Percentiles rank a stretch among this genome's conserved stretches.
Conservation (phyloP, 2,888 invertebrate species). For the Acrobasis suavella region DNA sequence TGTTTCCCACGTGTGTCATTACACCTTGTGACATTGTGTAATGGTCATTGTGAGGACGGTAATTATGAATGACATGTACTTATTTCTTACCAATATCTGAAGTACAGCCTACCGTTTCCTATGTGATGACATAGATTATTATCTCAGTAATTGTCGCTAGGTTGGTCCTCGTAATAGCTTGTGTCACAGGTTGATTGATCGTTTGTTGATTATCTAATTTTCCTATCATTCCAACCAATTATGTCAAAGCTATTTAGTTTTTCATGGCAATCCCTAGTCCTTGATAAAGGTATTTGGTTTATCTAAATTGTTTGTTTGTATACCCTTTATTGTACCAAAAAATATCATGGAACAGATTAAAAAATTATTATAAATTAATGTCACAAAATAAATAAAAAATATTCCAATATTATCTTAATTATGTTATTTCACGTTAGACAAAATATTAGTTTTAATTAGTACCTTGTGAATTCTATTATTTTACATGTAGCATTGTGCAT, state of each 20-base stretch:
- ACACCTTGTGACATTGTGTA: conserved; percentile 31
- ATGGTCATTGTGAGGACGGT: conserved; percentile 27
- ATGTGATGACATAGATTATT: conserved; percentile 19
- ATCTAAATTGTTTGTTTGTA: too few relatives aligned
- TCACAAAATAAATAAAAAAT: too few relatives aligned
- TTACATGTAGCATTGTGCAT: too few relatives aligned
- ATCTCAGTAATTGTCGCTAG: conserved; percentile 8
- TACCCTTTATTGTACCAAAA: too few relatives aligned
- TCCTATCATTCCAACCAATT: conserved; percentile 10
- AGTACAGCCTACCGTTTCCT: conserved; percentile 4
- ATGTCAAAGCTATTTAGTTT: conserved; percentile 1
- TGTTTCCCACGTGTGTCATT: conserved; percentile 35
- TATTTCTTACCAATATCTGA: conserved; percentile 25
- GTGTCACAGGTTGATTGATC: conserved; percentile 11
- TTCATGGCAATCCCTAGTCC: background rate
- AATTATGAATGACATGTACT: conserved; percentile 25
- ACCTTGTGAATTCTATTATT: too few relatives aligned
- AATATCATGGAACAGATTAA: too few relatives aligned
- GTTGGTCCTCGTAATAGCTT: conserved; percentile 3
- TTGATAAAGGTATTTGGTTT: background rate
- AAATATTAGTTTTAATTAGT: too few relatives aligned
- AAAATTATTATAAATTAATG: too few relatives aligned
- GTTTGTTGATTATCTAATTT: conserved; percentile 7
- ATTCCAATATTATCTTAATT: too few relatives aligned
- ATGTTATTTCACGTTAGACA: too few relatives aligned